Evolutionary conservation across 2,888 invertebrate genomes (phyloP).

Genomic region (Sarcophaga rosellei): DNA sequence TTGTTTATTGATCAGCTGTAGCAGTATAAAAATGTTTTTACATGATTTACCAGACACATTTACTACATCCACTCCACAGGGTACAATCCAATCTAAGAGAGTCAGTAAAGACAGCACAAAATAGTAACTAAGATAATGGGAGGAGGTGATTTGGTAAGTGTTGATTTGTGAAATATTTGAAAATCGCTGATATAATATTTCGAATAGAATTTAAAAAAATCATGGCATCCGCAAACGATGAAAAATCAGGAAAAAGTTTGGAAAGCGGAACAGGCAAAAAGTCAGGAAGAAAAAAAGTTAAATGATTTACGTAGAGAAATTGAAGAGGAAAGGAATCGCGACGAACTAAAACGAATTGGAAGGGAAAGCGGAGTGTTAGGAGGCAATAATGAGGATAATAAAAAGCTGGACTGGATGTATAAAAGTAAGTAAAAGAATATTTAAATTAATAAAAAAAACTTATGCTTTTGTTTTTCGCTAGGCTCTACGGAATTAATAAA

Average conservation of each 20-base stretch:
- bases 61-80: background rate
- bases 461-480: background rate
- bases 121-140: conserved; percentile 72
- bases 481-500: conserved; percentile 81
- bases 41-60: background rate
- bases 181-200: background rate
- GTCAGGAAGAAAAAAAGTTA: conserved; percentile 86
- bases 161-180: too few species aligned
- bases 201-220: conserved; percentile 87
- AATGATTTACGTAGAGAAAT: conserved; percentile 86
- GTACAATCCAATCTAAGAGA: too few species aligned
- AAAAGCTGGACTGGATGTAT: conserved; percentile 94
- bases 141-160: conserved; percentile 78
- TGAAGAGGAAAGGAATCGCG: conserved; percentile 85
- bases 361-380: conserved; percentile 82
- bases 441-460: background rate
- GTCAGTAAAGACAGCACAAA: background rate
- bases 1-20: background rate
- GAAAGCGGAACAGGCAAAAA: conserved; percentile 89
- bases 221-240: conserved; percentile 90
- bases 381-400: conserved; percentile 80
- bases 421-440: conserved; percentile 82
- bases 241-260: conserved; percentile 90
- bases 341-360: conserved; percentile 85
- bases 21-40: background rate